Evolutionary conservation across 2,888 invertebrate genomes (phyloP).

Genomic region (Rhingia campestris): DNA sequence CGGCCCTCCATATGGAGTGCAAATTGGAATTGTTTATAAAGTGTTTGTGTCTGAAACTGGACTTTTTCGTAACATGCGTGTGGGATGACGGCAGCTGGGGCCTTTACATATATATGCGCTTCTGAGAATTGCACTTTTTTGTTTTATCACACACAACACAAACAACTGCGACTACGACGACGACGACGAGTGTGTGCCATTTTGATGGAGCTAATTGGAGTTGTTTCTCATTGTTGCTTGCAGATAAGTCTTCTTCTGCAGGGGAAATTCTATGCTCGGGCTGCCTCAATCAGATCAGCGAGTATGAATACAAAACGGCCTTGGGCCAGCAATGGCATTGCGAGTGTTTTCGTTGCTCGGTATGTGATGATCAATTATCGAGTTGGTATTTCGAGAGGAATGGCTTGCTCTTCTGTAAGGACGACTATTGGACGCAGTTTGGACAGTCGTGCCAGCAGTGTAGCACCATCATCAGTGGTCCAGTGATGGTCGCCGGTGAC

Average conservation of each 20-base stretch:
- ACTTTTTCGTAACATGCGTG: slow-evolving; percentile 67
- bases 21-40: neutral
- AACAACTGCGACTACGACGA: neutral
- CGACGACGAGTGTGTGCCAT: neutral
- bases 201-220: slow-evolving; percentile 22
- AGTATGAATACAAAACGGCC: slow-evolving; percentile 90
- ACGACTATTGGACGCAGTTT: slow-evolving; percentile 93
- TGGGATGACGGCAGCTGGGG: slow-evolving; percentile 39
- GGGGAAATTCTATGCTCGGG: slow-evolving; percentile 77
- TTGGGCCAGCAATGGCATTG: slow-evolving; percentile 94
- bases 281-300: slow-evolving; percentile 82
- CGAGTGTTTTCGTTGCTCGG: slow-evolving; percentile 96
- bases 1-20: slow-evolving; percentile 5
- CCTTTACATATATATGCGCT: slow-evolving; percentile 76
- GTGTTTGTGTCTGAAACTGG: slow-evolving; percentile 34
- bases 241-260: slow-evolving; percentile 58
- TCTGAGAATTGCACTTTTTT: slow-evolving; percentile 46
- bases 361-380: slow-evolving; percentile 92
- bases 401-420: slow-evolving; percentile 93
- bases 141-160: slow-evolving; percentile 8
- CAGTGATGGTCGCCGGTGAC: slow-evolving; percentile 97
- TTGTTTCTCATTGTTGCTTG: slow-evolving; percentile 37
- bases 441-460: slow-evolving; percentile 96
- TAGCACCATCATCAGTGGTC: slow-evolving; percentile 87
- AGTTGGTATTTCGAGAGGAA: slow-evolving; percentile 97